A percentile compares a stretch with the other conserved stretches of the same genome.
Conservation (phyloP, 1,140 invertebrate species). For the Leguminivora glycinivorella region DNA sequence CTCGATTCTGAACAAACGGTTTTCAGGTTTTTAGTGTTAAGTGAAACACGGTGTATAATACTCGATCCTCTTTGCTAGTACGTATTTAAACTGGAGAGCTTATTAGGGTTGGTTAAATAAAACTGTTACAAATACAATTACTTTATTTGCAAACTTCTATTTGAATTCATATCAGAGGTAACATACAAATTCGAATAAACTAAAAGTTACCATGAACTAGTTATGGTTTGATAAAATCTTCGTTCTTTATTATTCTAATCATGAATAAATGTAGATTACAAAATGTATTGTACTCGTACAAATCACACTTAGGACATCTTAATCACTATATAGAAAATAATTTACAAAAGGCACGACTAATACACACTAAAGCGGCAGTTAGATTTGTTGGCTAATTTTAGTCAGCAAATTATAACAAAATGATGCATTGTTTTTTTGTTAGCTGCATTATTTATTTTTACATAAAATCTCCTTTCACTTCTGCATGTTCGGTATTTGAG, state of each 20-base stretch:
- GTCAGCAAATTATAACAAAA: background rate
- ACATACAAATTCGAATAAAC: slow-evolving; percentile 2
- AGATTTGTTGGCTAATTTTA: background rate
- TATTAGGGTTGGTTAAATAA: slow-evolving; percentile 7
- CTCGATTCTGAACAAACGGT: too few relatives aligned
- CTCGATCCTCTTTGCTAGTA: too few relatives aligned
- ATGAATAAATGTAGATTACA: background rate
- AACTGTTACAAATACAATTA: background rate
- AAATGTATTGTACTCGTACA: slow-evolving; percentile 11
- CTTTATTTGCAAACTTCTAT: slow-evolving; percentile 17
- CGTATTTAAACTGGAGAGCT: too few relatives aligned
- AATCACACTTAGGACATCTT: slow-evolving; percentile 7
- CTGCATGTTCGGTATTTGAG: too few relatives aligned
- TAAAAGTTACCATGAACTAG: slow-evolving; percentile 18
- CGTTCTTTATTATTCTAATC: background rate
- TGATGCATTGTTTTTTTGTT: background rate
- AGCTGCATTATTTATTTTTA: too few relatives aligned
- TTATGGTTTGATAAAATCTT: slow-evolving; percentile 13
- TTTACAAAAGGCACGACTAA: slow-evolving; percentile 16
- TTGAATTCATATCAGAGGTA: slow-evolving; percentile 11
- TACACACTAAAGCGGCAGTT: background rate
- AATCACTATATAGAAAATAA: slow-evolving; percentile 7
- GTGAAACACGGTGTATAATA: too few relatives aligned
- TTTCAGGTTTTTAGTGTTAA: too few relatives aligned
- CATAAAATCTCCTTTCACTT: background rate